Conservation (phyloP, 2,113 vertebrate genomes). For the Meles meles region DNA sequence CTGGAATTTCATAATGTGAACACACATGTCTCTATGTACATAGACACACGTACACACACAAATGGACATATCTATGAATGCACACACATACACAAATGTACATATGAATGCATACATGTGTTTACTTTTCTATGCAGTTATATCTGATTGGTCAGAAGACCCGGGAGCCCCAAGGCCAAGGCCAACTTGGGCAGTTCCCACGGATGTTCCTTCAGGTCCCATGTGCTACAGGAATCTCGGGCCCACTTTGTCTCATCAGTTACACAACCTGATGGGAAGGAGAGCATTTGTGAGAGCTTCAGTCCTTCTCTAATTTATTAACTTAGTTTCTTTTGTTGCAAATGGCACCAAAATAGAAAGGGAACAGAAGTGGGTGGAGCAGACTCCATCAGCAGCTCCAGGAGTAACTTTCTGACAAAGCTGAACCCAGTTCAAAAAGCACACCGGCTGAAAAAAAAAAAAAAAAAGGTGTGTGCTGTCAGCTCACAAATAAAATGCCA, state of each 20-base stretch:
- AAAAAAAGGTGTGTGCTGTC: not conserved
- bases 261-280: conserved; percentile 67
- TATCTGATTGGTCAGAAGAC: conserved; percentile 53
- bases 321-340: conserved; percentile 64
- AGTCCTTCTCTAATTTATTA: conserved; percentile 78
- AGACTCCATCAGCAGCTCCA: conserved; percentile 44
- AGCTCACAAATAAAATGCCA: conserved; percentile 61
- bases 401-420: conserved; percentile 72
- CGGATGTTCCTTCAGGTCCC: conserved; percentile 62
- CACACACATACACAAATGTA: not conserved
- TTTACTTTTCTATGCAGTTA: not conserved
- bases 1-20: not conserved
- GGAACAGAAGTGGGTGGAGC: conserved; percentile 66
- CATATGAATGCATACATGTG: not conserved
- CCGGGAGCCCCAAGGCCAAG: conserved; percentile 19
- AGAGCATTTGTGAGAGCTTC: conserved; percentile 50
- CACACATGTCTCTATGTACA: not conserved
- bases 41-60: not conserved
- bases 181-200: conserved; percentile 60
- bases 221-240: conserved; percentile 37
- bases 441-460: not conserved
- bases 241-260: conserved; percentile 70
- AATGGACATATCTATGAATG: too few relatives aligned
- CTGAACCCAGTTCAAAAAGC: conserved; percentile 60
- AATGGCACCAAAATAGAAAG: conserved; percentile 72